phyloP scores from a whole-genome alignment of 2,797 vertebrate genomes.

The Mus caroli region DNA sequence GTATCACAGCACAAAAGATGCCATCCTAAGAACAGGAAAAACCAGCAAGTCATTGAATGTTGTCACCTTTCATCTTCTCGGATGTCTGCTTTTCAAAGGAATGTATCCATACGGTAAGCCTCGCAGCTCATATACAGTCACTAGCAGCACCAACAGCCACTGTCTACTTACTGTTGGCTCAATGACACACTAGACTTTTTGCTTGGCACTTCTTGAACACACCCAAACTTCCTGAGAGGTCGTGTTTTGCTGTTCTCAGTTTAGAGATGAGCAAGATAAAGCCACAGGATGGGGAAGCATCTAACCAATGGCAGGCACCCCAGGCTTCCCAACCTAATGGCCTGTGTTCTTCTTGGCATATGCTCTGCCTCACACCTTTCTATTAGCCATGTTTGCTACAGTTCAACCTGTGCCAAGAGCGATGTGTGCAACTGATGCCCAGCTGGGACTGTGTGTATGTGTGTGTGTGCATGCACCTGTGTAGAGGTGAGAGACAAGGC shows the following conservation, averaged over 20 bases:
- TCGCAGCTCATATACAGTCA: fast-evolving
- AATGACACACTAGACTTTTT: background rate
- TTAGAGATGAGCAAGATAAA: background rate
- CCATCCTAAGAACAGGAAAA: background rate
- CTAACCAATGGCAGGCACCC: background rate
- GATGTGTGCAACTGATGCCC: background rate
- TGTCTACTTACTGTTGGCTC: background rate
- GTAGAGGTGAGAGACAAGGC: background rate
- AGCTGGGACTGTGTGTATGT: background rate
- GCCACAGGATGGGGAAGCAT: background rate
- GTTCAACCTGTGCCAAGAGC: background rate
- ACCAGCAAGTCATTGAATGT: background rate
- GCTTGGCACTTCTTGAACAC: background rate
- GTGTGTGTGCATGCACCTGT: fast-evolving
- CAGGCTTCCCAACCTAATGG: background rate
- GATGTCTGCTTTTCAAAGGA: background rate
- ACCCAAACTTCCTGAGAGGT: background rate
- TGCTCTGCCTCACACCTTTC: fast-evolving
- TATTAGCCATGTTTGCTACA: fast-evolving
- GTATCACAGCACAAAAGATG: background rate
- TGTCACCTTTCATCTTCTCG: background rate
- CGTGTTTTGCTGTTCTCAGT: background rate
- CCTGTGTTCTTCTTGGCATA: background rate
- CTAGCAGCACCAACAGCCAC: too few species aligned
- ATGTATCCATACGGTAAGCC: background rate